Percentiles rank a stretch among this genome's conserved stretches.
These are phyloP conservation scores for Zophobas morio DNA, from an alignment of 1,140 invertebrate species.

Conservation along the genomic window DNA sequence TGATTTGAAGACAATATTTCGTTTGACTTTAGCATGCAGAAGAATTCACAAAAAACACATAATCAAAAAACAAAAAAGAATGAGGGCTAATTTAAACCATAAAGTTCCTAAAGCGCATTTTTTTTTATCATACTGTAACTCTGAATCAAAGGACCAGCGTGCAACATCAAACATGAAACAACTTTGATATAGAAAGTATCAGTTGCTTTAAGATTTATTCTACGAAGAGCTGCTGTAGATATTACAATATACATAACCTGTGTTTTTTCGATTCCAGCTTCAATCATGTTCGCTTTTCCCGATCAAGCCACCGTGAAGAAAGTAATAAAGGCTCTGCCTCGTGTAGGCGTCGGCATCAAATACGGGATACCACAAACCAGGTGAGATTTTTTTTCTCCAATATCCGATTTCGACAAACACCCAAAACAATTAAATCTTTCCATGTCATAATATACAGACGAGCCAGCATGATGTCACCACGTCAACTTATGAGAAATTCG, in stretches of 20 bases:
- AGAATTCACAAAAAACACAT: too few species aligned
- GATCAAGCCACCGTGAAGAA: conserved; percentile 98
- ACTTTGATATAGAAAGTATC: too few species aligned
- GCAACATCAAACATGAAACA: too few species aligned
- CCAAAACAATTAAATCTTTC: conserved; percentile 47
- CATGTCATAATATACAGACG: conserved; percentile 75
- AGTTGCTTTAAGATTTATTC: too few species aligned
- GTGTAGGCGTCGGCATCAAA: conserved; percentile 99
- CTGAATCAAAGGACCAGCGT: too few species aligned
- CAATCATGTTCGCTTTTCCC: conserved; percentile 98
- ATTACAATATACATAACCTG: conserved; percentile 1
- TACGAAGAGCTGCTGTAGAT: too few species aligned
- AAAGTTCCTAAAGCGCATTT: too few species aligned
- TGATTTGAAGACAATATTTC: too few species aligned
- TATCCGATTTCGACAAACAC: not conserved
- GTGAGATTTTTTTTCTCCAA: conserved; percentile 67
- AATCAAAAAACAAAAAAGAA: too few species aligned
- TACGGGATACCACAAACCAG: conserved; percentile 98
- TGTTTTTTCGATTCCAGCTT: conserved; percentile 78
- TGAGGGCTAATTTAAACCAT: too few species aligned
- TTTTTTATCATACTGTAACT: too few species aligned
- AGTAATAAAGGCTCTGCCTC: conserved; percentile 96
- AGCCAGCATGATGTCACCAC: conserved; percentile 97
- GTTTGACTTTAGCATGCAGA: too few species aligned
- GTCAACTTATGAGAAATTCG: conserved; percentile 97